A percentile compares a stretch with the other conserved stretches of the same genome.
Evolutionary conservation across 2,113 vertebrate genomes (phyloP).

Genomic region (Caloenas nicobarica): DNA sequence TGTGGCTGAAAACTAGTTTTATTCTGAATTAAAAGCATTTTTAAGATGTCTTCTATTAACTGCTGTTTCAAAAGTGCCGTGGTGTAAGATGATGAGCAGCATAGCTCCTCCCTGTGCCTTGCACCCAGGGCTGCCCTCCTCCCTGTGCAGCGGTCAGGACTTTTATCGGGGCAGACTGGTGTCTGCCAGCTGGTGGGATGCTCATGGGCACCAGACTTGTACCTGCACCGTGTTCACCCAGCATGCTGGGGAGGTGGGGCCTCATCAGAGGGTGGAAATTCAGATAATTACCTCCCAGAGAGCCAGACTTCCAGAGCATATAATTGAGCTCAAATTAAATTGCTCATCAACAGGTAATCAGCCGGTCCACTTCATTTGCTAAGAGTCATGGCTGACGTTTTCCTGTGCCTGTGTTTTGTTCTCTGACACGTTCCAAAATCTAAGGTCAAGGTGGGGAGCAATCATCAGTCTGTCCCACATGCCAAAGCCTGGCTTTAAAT

Average conservation of each 20-base stretch:
- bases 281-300: background rate
- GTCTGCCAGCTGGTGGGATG: background rate
- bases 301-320: background rate
- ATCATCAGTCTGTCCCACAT: background rate
- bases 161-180: background rate
- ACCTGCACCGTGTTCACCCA: background rate
- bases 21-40: background rate
- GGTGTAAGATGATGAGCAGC: background rate
- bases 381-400: background rate
- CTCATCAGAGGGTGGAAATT: background rate
- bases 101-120: background rate
- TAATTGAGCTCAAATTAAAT: constrained; percentile 30
- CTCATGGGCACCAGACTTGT: background rate
- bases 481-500: background rate
- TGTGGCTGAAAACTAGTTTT: background rate
- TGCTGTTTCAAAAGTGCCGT: background rate
- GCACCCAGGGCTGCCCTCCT: background rate
- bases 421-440: background rate
- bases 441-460: background rate
- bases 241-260: background rate
- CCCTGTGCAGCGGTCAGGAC: background rate
- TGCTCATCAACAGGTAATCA: constrained; percentile 35
- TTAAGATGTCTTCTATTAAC: background rate
- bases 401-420: background rate
- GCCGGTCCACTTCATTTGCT: background rate